Evolutionary conservation across 2,888 invertebrate genomes (phyloP).

Genomic region (Oxycera nigricornis): DNA sequence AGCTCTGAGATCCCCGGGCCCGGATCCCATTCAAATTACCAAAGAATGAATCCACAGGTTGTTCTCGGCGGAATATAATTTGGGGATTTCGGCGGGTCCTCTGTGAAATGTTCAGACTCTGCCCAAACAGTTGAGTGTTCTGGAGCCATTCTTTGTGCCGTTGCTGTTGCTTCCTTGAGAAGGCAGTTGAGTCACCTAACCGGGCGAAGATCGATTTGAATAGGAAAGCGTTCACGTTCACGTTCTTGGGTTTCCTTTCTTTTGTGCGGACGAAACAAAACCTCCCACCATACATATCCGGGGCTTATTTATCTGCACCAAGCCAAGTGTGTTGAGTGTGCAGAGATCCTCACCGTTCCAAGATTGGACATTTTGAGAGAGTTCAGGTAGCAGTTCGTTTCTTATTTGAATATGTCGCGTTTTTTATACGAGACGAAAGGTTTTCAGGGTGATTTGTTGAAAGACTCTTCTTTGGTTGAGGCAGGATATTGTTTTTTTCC

Average conservation of each 20-base stretch:
- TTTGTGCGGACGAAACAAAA: constrained; percentile 35
- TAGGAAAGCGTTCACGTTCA: constrained; percentile 23
- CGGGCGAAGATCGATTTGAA: constrained; percentile 22
- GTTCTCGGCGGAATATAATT: constrained; percentile 34
- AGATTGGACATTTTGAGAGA: neutral
- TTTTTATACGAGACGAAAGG: neutral
- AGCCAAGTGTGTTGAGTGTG: neutral
- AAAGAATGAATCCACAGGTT: constrained; percentile 37
- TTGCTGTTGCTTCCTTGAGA: neutral
- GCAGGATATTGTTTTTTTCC: constrained; percentile 1
- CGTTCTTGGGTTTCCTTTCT: constrained; percentile 39
- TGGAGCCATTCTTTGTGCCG: constrained; percentile 2
- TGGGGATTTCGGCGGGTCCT: constrained; percentile 24
- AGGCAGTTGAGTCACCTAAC: constrained; percentile 26
- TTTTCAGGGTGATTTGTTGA: constrained; percentile 2
- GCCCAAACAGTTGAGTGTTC: neutral
- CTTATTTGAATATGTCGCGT: constrained; percentile 18
- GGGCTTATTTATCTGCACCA: neutral
- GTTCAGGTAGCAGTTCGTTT: constrained; percentile 26
- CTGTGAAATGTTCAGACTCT: neutral
- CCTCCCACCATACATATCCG: constrained; percentile 40
- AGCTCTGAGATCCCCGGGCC: neutral
- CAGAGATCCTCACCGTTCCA: neutral
- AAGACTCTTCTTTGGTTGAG: neutral
- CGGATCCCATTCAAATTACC: constrained; percentile 26